These are phyloP conservation scores for Drosophila sulfurigaster DNA, from an alignment of 1,140 invertebrate species.

Conservation along the genomic window DNA sequence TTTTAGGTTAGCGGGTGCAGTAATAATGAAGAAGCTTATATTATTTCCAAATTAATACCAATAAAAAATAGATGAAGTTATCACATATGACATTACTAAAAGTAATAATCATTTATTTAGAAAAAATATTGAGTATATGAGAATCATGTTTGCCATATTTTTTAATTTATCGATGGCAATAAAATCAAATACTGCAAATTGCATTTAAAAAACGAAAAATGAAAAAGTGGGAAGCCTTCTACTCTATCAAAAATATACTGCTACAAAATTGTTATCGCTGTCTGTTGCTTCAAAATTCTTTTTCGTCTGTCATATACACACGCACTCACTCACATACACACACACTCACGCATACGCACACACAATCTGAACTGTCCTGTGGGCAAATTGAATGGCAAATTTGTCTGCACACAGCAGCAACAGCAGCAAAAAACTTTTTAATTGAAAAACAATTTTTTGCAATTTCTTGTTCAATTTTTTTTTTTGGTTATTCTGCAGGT, in stretches of 20 bases:
- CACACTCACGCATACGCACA: not conserved
- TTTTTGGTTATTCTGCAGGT: slow-evolving; percentile 32
- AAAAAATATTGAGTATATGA: too few relatives aligned
- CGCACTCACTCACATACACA: slow-evolving; percentile 10
- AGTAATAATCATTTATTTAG: too few relatives aligned
- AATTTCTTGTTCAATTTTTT: slow-evolving; percentile 64
- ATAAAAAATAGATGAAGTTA: too few relatives aligned
- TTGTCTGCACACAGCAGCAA: slow-evolving; percentile 71
- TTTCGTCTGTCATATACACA: slow-evolving; percentile 16
- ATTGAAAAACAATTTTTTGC: slow-evolving; percentile 81
- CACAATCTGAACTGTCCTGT: slow-evolving; percentile 43
- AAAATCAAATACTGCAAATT: slow-evolving; percentile 11
- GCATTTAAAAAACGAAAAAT: not conserved
- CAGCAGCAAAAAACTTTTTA: slow-evolving; percentile 74
- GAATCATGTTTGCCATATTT: not conserved
- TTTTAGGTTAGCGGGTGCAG: too few relatives aligned
- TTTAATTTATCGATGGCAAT: not conserved
- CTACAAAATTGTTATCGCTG: slow-evolving; percentile 8
- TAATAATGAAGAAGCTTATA: too few relatives aligned
- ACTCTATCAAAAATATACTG: slow-evolving; percentile 21
- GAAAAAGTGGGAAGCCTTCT: not conserved
- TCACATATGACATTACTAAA: too few relatives aligned
- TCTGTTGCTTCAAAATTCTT: slow-evolving; percentile 14
- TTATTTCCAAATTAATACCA: too few relatives aligned
- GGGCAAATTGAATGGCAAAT: slow-evolving; percentile 80